Evolutionary conservation across 2,113 vertebrate genomes (phyloP), one percentile per base, ranked within the genome.

Genomic region (Salvelinus sp.): DNA sequence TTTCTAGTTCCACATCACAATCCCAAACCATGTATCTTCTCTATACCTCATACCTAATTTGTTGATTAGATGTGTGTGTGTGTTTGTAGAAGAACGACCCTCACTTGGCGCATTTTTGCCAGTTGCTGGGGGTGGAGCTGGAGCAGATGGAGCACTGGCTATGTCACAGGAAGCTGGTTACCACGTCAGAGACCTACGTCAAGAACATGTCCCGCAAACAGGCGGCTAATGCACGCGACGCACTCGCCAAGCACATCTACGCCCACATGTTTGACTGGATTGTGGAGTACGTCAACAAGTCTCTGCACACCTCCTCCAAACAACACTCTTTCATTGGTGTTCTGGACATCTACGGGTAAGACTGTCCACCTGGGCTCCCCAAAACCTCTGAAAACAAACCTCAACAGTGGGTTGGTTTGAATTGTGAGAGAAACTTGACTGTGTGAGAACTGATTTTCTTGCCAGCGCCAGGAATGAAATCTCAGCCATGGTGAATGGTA

Each of bases 251-350:
- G 83, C 96, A 97, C 91, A 96, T 99, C 87, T 99, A 99, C 0
- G 95, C 98, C 0, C 95, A 93, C 72, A 91, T 99, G 74, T 99
- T 99, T 44, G 90, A 86, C 86, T 99, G 98, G 98, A 97, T 99
- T 0, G 96, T 99, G 80, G 91, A 94, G 60, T 95, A 97, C 28
- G 80, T 99, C 87, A 99, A 99, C 93, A 92, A 90, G 82, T 89
- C 95, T 1, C 90, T 99, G 79, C 91, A 95, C 3, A 93, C 95
- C 0, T 79, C 91, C 0, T 73, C 84, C 79, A 97, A 98, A 81
- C 95, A 96, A 85, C 96, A 97, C 85, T 98, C 96, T 47, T 99
- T 98, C 90, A 98, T 99, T 0, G 98, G 98, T 0, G 97, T 99
- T 47, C 93, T 99, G 6, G 98, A 99, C 88, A 99, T 99, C 84